Conservation (phyloP, 2,888 invertebrate genomes). For the Cephonodes hylas region DNA sequence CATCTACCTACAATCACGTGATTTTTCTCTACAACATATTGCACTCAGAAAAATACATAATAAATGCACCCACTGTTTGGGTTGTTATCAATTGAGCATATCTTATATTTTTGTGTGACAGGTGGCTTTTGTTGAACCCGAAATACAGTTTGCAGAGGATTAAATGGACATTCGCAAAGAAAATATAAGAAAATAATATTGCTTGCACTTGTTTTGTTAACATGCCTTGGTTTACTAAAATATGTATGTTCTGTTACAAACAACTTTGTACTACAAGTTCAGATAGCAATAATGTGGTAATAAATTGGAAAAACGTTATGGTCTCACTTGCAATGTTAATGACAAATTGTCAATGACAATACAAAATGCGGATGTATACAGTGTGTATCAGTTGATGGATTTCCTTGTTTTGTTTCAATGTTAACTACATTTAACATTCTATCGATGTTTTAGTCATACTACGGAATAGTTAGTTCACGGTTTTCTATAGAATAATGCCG, state of each 20-base stretch:
- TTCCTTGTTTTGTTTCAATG: constrained; percentile 1
- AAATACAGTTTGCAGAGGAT: no score
- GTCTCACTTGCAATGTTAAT: neutral
- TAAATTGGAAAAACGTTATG: neutral
- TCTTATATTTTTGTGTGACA: no score
- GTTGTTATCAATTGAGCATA: no score
- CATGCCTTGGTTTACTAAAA: neutral
- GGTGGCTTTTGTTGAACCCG: no score
- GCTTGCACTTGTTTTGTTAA: neutral
- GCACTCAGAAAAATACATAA: no score
- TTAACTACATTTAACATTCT: neutral
- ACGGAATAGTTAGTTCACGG: neutral
- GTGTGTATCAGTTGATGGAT: neutral
- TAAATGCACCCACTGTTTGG: no score
- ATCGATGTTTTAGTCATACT: neutral
- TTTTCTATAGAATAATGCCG: neutral
- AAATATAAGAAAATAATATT: neutral
- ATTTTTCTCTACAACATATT: no score
- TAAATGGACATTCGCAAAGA: neutral
- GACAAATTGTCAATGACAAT: neutral
- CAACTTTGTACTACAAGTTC: neutral
- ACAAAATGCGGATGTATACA: neutral
- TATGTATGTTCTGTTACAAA: neutral
- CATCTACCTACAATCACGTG: no score
- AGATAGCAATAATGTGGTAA: neutral